Base-by-base conservation (phyloP, 2,113 vertebrate species). In the Polypterus bichir region DNA sequence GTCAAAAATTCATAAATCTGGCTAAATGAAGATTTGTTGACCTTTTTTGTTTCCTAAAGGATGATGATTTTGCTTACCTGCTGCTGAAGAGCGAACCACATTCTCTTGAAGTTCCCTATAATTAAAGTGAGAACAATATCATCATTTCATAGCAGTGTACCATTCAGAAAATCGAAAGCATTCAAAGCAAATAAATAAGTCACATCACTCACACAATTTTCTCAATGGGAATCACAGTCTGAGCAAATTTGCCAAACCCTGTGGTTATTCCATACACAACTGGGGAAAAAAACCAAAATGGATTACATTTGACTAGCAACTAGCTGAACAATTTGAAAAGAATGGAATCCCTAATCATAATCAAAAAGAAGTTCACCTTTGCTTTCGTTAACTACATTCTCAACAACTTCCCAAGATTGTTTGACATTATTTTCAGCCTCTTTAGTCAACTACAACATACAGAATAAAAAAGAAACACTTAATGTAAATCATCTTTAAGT, bases 191-290 rank as follows among this genome's bases (percentile, higher is more conserved):
- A n/a, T 1, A 45, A 4, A 11, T 53, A 4, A 46, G 52, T 11
- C 49, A 27, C 7, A 11, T 62, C 27, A 59, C 63, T 64, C 47
- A 59, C 63, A 44, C n/a, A 7, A 64, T 11, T 6, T 64, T 64
- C 9, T 59, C 46, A 9, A 1, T 46, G 27, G 63, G 56, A 44
- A 64, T 64, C 46, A 59, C 48, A 1, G 55, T 64, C 44, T 48
- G 11, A 57, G 63, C 63, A 51, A 64, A 64, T 46, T 7, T 64
- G 45, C 56, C 56, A 9, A 64, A 64, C 3, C 63, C 63, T n/a
- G 63, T 64, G 11, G 46, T 64, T 57, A 64, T 64, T 59, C 63
- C 63, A 9, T 64, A 64, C 11, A 49, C 56, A 48, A 49, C 63
- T 64, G 56, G 5, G 55, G 55, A 10, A n/a, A 3, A 54, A 46